Base-by-base conservation (phyloP, 2,797 vertebrate genomes). In the Eupleurogrammus muticus region DNA sequence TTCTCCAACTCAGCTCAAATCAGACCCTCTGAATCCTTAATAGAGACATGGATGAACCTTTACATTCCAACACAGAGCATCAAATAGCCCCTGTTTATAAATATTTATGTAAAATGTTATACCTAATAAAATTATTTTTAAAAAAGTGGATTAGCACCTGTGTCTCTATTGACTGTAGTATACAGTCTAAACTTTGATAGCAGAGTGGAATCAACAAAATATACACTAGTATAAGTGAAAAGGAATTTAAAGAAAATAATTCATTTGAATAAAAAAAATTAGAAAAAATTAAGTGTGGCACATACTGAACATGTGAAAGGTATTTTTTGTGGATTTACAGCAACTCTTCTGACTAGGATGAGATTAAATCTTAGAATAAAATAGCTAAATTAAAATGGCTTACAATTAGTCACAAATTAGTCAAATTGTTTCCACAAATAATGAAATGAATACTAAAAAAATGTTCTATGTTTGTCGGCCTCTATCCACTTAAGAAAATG, bases 41-140 rank as follows among this genome's bases (percentile, higher is more conserved):
- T 16, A 69, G 12, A 73, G 62, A 63, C 20, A 51, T n/a, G 3
- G 11, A 24, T 60, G 19, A 14, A 19, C 13, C 50, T 47, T 4
- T 17, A n/a, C 17, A 16, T 58, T 49, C 7, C 28, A 28, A 38
- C 7, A 50, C 9, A 34, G 55, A 55, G 10, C 7, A 52, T 47
- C 17, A 23, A 1, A 73, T 32, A 16, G 12, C 53, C 53, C 0
- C 4, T 67, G 20, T 77, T 88, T 73, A 70, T 67, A 6, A 13
- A 64, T 73, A 61, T 71, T 65, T 85, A 4, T 74, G n/a, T 70
- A 42, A 66, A 73, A 7, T 53, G 12, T 81, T 74, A 40, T 19
- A n/a, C 5, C 17, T 20, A 84, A 84, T 86, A 77, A 87, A 83
- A 75, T 60, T n/a, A n/a, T n/a, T n/a, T n/a, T n/a, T n/a, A 35